Percentiles rank a stretch among this genome's conserved stretches.
These are phyloP conservation scores for Aldabrachelys gigantea DNA, from an alignment of 2,113 vertebrate genomes.

Conservation along the genomic window DNA sequence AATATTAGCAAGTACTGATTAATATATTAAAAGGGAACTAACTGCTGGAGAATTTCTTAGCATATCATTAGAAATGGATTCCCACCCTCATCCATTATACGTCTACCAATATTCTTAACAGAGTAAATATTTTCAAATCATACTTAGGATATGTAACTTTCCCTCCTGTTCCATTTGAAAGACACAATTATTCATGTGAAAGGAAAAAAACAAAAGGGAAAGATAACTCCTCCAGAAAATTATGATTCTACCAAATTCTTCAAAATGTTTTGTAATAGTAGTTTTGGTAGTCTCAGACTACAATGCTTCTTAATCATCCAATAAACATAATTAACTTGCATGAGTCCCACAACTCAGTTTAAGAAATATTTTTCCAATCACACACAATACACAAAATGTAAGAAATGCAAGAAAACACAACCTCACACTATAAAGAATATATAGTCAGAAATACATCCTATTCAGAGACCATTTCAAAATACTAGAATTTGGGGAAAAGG, in stretches of 20 bases:
- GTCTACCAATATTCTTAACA: background rate
- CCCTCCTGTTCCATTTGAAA: background rate
- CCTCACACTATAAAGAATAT: background rate
- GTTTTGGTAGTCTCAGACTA: background rate
- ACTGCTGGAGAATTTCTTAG: background rate
- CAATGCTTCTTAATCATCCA: background rate
- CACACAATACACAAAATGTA: background rate
- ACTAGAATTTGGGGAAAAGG: background rate
- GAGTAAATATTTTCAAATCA: conserved; percentile 1
- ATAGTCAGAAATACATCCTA: background rate
- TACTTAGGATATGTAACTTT: background rate
- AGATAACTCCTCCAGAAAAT: background rate
- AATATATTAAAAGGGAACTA: background rate
- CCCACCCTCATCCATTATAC: accelerated
- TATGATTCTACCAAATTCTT: background rate
- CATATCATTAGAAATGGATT: background rate
- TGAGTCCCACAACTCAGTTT: background rate
- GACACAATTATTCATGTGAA: background rate
- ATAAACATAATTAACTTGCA: background rate
- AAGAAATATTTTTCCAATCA: background rate
- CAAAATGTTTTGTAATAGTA: background rate
- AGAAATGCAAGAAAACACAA: background rate
- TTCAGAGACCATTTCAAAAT: background rate
- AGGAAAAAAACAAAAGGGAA: background rate
- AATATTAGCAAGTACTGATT: background rate